phyloP scores from a whole-genome alignment of 2,113 vertebrate genomes.

The Isichthys henryi region DNA sequence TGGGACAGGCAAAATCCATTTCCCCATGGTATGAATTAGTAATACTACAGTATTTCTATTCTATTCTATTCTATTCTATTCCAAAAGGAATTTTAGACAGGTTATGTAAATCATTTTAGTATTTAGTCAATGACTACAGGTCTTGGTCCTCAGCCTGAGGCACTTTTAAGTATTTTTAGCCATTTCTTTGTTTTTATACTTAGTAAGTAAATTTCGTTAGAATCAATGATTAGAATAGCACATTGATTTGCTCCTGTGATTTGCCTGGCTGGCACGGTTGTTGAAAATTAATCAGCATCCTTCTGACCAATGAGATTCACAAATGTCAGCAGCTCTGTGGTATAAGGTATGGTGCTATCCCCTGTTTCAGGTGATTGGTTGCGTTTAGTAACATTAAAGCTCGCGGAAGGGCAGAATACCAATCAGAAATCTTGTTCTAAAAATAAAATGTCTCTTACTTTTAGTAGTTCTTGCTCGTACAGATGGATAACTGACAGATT shows the following conservation, averaged over 20 bases:
- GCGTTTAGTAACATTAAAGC: not conserved
- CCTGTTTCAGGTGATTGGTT: not conserved
- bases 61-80: not conserved
- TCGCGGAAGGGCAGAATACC: not conserved
- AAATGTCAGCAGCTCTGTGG: not conserved
- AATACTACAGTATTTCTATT: not conserved
- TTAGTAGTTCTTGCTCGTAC: not conserved
- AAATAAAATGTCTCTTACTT: not conserved
- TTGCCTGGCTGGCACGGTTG: not conserved
- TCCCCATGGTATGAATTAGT: not conserved
- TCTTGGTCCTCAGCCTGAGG: not conserved
- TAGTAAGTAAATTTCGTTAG: not conserved
- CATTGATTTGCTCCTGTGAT: not conserved
- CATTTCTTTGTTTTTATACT: not conserved
- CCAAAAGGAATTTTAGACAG: not conserved
- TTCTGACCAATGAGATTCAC: not conserved
- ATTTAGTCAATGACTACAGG: not conserved
- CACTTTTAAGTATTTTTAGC: not conserved
- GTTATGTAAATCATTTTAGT: not conserved
- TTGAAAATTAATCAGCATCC: not conserved
- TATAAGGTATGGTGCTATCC: not conserved
- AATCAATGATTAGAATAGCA: not conserved
- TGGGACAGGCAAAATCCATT: not conserved
- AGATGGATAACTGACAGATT: not conserved
- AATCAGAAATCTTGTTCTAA: not conserved